Evolutionary conservation across 2,113 vertebrate genomes (phyloP), one percentile per base, ranked within the genome.

Genomic region (Delphinus delphis): DNA sequence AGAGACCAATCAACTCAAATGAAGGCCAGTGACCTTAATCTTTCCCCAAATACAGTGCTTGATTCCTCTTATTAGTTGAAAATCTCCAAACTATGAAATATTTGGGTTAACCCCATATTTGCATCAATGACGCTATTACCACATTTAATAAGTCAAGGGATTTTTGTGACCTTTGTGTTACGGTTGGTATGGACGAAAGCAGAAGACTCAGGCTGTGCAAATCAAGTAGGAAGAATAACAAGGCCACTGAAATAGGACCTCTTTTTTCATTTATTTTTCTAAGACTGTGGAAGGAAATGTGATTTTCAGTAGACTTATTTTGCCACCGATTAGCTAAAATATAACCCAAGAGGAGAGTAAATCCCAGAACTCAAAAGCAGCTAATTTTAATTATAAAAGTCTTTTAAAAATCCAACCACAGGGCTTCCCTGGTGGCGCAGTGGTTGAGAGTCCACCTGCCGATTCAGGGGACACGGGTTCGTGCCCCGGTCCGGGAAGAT

Each of bases 1-100:
- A 98, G 97, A 98, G 98, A 99, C 99, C 99, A 99, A 98, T 99
- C 98, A 98, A 98, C 98, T 97, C 98, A 98, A 99, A 99, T 99
- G 98, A 99, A 98, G 99, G 99, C 99, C 99, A 98, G 95, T 97
- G 98, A 99, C 99, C 99, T 99, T 99, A 98, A 99, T 99, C 99
- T 99, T 98, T 99, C 89, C 94, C 95, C 86, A 97, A 97, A 98
- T 93, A 97, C 71, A 95, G 71, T 38, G 91, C 95, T 95, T 84
- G 60, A 97, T 97, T 98, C 96, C 82, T 97, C 94, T 88, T 90
- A 98, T 98, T 98, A 98, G 96, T 60, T 90, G 12, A 98, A 96
- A 98, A 97, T 97, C 71, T 97, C 79, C 80, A 98, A 97, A 98
- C 93, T 94, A 90, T 96, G 93, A 97, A 98, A 97, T 95, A 96